Percentiles rank a stretch among this genome's conserved stretches.
Conservation (phyloP, 1,140 invertebrate genomes). For the Rhopalosiphum maidis region DNA sequence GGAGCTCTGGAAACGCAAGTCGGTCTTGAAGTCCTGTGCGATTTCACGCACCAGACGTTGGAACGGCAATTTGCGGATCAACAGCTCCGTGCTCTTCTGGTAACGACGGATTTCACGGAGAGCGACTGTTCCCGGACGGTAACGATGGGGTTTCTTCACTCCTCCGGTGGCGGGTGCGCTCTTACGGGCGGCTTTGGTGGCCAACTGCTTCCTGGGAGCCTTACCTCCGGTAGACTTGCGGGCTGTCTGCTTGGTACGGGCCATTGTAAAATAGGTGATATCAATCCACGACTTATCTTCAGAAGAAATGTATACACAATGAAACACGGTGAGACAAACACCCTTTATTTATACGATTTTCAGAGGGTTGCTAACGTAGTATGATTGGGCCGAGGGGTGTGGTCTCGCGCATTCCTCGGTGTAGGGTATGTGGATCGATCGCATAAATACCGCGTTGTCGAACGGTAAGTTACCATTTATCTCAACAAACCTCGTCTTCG, state of each 20-base stretch:
- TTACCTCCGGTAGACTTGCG: background rate
- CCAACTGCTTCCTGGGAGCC: constrained; percentile 65
- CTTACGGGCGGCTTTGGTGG: constrained; percentile 59
- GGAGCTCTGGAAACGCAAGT: constrained; percentile 70
- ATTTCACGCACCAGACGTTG: constrained; percentile 86
- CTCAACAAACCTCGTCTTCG: too few relatives aligned
- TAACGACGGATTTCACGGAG: constrained; percentile 86
- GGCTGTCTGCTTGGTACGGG: background rate
- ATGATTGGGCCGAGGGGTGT: too few relatives aligned
- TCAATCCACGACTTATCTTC: too few relatives aligned
- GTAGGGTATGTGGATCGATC: too few relatives aligned
- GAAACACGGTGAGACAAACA: too few relatives aligned
- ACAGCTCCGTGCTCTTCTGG: constrained; percentile 85
- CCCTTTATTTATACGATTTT: too few relatives aligned
- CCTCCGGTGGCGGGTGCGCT: constrained; percentile 62
- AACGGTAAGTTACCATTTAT: too few relatives aligned
- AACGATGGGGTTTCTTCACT: background rate
- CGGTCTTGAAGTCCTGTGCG: constrained; percentile 79
- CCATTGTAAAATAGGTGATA: too few relatives aligned
- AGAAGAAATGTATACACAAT: too few relatives aligned
- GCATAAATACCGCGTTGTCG: too few relatives aligned
- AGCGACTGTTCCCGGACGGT: constrained; percentile 78
- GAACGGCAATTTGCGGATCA: constrained; percentile 80
- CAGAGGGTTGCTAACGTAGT: too few relatives aligned
- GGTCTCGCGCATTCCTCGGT: too few relatives aligned